Evolutionary conservation across 2,797 vertebrate genomes (phyloP).

Genomic region (Peromyscus attwateri): DNA sequence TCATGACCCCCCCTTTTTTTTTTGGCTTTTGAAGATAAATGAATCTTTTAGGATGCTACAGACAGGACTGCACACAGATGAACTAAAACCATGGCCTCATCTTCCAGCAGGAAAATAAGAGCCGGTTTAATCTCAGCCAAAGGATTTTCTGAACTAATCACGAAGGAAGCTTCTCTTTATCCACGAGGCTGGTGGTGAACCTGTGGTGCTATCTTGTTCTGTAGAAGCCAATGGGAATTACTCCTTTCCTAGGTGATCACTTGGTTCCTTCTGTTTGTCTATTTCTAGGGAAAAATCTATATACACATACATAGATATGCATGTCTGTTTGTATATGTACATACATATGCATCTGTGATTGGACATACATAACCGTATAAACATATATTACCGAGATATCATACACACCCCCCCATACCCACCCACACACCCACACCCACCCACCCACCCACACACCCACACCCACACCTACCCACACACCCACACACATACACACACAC

Average conservation of each 20-base stretch:
- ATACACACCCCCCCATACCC: no score
- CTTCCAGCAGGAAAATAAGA: slow-evolving; percentile 51
- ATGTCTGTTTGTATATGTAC: no score
- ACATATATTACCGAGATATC: neutral
- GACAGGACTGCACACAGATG: slow-evolving; percentile 24
- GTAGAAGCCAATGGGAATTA: neutral
- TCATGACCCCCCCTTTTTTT: neutral
- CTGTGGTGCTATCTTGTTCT: neutral
- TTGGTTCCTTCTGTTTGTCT: neutral
- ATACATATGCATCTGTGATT: neutral
- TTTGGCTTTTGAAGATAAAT: slow-evolving; percentile 74
- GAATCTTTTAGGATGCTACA: slow-evolving; percentile 24
- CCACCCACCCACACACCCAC: neutral
- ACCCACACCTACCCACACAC: no score
- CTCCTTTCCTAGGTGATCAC: neutral
- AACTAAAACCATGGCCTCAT: neutral
- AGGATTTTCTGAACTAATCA: slow-evolving; percentile 66
- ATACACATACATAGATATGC: neutral
- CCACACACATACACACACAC: no score
- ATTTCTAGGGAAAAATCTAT: neutral
- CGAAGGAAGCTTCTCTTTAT: neutral
- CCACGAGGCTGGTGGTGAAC: neutral
- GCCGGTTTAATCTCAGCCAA: slow-evolving; percentile 55
- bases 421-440: neutral
- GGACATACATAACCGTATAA: neutral